Conservation (phyloP, 2,888 invertebrate species). For the Microchrysa polita region DNA sequence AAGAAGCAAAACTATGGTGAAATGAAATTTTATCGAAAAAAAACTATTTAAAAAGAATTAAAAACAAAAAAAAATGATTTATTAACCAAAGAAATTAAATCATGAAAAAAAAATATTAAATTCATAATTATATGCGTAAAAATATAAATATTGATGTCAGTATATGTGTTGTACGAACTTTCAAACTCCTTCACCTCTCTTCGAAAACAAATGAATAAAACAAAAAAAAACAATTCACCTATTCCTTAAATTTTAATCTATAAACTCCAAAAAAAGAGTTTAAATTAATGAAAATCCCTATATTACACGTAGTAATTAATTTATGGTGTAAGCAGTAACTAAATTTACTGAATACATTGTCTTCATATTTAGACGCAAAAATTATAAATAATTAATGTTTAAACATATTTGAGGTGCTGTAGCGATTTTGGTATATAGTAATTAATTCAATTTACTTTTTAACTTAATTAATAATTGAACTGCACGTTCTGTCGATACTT, state of each 20-base stretch:
- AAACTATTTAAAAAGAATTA: neutral
- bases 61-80: conserved; percentile 22
- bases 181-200: conserved; percentile 46
- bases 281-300: neutral
- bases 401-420: conserved; percentile 27
- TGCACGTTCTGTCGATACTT: no score
- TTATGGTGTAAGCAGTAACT: conserved; percentile 19
- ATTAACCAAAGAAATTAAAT: conserved; percentile 10
- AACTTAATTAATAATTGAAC: neutral
- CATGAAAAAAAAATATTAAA: conserved; percentile 18
- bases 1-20: neutral
- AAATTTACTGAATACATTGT: neutral
- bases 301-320: conserved; percentile 36
- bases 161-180: conserved; percentile 51
- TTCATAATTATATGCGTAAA: conserved; percentile 65
- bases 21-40: conserved; percentile 40
- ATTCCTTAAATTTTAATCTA: conserved; percentile 25
- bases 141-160: conserved; percentile 57
- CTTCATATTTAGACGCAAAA: conserved; percentile 3
- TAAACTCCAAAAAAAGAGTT: conserved; percentile 16
- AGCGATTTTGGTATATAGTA: neutral
- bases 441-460: neutral
- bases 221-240: conserved; percentile 17
- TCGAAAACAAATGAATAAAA: conserved; percentile 20
- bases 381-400: conserved; percentile 3